Evolutionary conservation across 1,140 invertebrate genomes (phyloP), one percentile per base, ranked within the genome.

Genomic region (Euborellia annulipes): DNA sequence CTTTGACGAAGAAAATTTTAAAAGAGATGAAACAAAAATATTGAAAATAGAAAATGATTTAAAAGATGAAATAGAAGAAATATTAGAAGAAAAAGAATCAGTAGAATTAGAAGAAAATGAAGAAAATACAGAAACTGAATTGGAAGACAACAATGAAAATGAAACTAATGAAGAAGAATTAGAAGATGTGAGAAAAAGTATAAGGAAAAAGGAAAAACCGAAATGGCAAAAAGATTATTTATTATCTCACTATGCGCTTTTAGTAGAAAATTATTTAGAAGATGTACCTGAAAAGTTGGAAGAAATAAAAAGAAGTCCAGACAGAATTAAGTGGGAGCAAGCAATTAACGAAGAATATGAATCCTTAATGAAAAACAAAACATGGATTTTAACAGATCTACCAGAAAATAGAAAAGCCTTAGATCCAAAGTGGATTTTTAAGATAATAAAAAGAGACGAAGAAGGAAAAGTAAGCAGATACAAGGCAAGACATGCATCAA

Each of bases 1-100:
- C 2, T 45, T 48, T 18, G 17, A 51, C 34, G 27, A 50, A n/a
- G n/a, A 14, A 14, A 27, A 32, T 48, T 32, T 36, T 36, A n/a
- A n/a, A n/a, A n/a, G n/a, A n/a, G n/a, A n/a, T n/a, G n/a, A n/a
- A n/a, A n/a, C n/a, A n/a, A n/a, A n/a, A n/a, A n/a, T n/a, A n/a
- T n/a, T n/a, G n/a, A n/a, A n/a, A n/a, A n/a, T n/a, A n/a, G n/a
- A n/a, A n/a, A n/a, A n/a, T n/a, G n/a, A n/a, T n/a, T n/a, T n/a
- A n/a, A n/a, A n/a, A n/a, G n/a, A n/a, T n/a, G n/a, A n/a, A n/a
- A n/a, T n/a, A n/a, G n/a, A n/a, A n/a, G n/a, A n/a, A n/a, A n/a
- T n/a, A n/a, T n/a, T n/a, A n/a, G n/a, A n/a, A n/a, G n/a, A n/a
- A n/a, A n/a, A n/a, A n/a, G n/a, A n/a, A n/a, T n/a, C n/a, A n/a